Base-by-base conservation (phyloP, 2,797 vertebrate genomes). In the Adrianichthys oophorus region DNA sequence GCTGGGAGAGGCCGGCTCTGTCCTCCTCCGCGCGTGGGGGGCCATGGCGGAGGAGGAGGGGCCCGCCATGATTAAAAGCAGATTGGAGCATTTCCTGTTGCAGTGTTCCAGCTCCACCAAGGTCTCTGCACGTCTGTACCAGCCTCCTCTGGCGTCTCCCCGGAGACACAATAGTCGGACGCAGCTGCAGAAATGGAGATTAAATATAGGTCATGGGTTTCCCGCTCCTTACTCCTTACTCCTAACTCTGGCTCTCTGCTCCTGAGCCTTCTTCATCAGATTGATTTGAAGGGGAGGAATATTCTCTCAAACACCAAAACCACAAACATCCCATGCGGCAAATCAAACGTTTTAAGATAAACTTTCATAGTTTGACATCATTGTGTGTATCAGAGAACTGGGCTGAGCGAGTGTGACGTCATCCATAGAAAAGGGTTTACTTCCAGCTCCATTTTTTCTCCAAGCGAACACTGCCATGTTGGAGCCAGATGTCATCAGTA, bases 41-140 rank as follows among this genome's bases (percentile, higher is more conserved):
- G 41, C 21, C 17, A 37, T 10, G 32, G 72, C 14, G 77, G 50
- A 14, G 32, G 50, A 67, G 76, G 82, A 81, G 78, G 76, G 79
- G 76, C 57, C 65, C 56, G 64, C 83, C 77, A 79, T 95, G 94
- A 96, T 95, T 95, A 93, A 91, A 94, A 93, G 92, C 96, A 96
- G 94, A 94, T 92, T 85, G 87, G 85, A 88, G 81, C 29, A 77
- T 90, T 97, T 96, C 94, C 95, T 95, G 94, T 92, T 86, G 76
- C 90, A 92, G 90, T 56, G 58, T 77, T 86, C 89, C 91, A 82
- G 84, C 83, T 87, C 76, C 82, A 82, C 78, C 73, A 73, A 65
- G 79, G 79, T 64, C 55, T 58, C 55, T 59, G 57, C 26, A 45
- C 15, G 59, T 42, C 65, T 62, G 43, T 66, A 57, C 68, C 75